A percentile compares a stretch with the other conserved stretches of the same genome.
Conservation (phyloP, 2,888 invertebrate genomes). For the Epinotia nisella region DNA sequence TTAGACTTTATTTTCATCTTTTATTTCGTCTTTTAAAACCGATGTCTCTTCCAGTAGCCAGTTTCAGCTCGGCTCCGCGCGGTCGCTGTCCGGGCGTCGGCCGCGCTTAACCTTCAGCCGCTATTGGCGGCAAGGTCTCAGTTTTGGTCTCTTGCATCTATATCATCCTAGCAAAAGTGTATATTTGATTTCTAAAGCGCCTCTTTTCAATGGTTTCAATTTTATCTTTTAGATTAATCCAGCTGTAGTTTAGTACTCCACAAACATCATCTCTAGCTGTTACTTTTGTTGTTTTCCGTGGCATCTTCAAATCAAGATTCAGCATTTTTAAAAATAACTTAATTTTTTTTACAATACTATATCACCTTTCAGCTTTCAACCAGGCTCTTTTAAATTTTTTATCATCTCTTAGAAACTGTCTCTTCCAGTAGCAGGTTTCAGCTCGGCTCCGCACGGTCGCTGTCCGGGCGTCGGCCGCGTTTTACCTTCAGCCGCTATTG, state of each 20-base stretch:
- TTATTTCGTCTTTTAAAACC: too few species aligned
- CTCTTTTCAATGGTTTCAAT: too few species aligned
- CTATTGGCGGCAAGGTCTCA: conserved; percentile 29
- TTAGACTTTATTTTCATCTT: too few species aligned
- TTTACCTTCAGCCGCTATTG: conserved; percentile 68
- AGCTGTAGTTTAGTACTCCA: too few species aligned
- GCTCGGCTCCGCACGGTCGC: conserved; percentile 55
- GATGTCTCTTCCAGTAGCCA: not conserved
- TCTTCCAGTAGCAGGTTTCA: conserved; percentile 63
- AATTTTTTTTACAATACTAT: too few species aligned
- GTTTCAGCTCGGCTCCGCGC: not conserved
- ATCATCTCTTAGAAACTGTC: conserved; percentile 24
- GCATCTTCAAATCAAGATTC: too few species aligned
- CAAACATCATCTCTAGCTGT: too few species aligned
- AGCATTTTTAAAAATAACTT: not conserved
- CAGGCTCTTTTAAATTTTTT: too few species aligned
- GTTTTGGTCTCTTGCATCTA: not conserved
- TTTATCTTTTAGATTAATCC: too few species aligned
- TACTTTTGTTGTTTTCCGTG: too few species aligned
- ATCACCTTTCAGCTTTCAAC: too few species aligned
- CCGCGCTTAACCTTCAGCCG: conserved; percentile 52
- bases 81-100: conserved; percentile 52
- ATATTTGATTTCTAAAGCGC: not conserved
- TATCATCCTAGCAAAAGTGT: not conserved
- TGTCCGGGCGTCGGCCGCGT: conserved; percentile 65